A percentile compares a stretch with the other conserved stretches of the same genome.
These are phyloP conservation scores for Corydoras sp. DNA, from an alignment of 2,113 vertebrate genomes.

Conservation along the genomic window DNA sequence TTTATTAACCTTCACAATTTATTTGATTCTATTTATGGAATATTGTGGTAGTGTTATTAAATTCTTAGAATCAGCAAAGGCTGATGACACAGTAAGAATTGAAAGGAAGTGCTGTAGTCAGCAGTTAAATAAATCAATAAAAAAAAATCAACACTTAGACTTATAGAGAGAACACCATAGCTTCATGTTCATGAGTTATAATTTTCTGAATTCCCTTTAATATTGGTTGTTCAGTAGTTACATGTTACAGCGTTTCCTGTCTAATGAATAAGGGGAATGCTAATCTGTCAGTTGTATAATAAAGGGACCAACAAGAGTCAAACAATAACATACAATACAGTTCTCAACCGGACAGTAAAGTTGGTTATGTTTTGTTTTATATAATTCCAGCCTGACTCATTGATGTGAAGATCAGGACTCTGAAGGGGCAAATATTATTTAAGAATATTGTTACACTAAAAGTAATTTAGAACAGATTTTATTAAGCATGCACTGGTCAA, in stretches of 20 bases:
- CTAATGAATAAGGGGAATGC: not conserved
- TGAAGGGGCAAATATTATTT: no score
- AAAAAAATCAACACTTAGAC: not conserved
- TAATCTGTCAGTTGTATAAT: not conserved
- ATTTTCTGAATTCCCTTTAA: not conserved
- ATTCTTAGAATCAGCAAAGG: no score
- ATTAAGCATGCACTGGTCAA: no score
- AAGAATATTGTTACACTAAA: no score
- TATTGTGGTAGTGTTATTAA: no score
- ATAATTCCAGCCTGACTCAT: no score
- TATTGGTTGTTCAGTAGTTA: not conserved
- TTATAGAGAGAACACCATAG: not conserved
- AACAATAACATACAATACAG: not conserved
- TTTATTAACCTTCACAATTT: no score
- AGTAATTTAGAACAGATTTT: no score
- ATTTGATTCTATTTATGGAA: no score
- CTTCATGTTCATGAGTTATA: not conserved
- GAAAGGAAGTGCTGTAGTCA: not conserved
- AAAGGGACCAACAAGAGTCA: not conserved
- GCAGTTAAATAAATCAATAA: slow-evolving; percentile 12
- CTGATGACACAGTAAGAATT: not conserved
- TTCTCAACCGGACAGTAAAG: not conserved
- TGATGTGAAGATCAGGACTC: no score
- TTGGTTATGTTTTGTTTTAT: no score
- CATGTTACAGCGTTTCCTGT: not conserved